Percentiles rank a stretch among this genome's conserved stretches.
Evolutionary conservation across 2,888 invertebrate genomes (phyloP).

Genomic region (Liodrosophila aerea): DNA sequence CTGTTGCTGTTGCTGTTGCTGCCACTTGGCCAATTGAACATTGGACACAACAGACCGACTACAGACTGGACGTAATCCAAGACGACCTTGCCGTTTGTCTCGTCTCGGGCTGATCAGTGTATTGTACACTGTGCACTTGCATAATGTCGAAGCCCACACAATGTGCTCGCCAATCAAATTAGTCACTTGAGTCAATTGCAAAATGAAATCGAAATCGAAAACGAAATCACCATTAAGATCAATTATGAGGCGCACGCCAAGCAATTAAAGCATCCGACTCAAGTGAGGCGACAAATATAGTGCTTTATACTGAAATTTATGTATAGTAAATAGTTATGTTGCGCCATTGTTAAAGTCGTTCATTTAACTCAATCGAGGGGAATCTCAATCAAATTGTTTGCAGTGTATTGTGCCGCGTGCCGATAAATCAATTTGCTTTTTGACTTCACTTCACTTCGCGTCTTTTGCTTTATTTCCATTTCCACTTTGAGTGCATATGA

Average conservation of each 20-base stretch:
- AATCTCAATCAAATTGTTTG: constrained; percentile 51
- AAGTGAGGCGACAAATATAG: constrained; percentile 53
- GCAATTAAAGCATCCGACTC: constrained; percentile 60
- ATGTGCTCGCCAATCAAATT: constrained; percentile 68
- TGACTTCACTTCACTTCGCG: constrained; percentile 4
- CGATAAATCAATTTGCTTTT: constrained; percentile 73
- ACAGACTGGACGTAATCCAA: constrained; percentile 44
- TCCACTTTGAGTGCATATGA: constrained; percentile 59
- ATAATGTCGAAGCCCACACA: constrained; percentile 50
- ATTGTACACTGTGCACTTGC: constrained; percentile 32
- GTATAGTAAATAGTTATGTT: no score
- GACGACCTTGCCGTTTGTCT: constrained; percentile 54
- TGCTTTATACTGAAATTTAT: constrained; percentile 36
- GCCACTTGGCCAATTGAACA: constrained; percentile 38
- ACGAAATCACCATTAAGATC: constrained; percentile 41
- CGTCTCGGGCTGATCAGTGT: constrained; percentile 27
- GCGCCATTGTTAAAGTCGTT: constrained; percentile 60
- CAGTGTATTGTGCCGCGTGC: constrained; percentile 62
- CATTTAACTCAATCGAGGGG: constrained; percentile 68
- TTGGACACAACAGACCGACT: constrained; percentile 11
- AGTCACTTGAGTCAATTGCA: constrained; percentile 60
- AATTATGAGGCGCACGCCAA: constrained; percentile 52
- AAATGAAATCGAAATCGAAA: constrained; percentile 23
- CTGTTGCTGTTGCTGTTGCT: constrained; percentile 1
- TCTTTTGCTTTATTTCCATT: constrained; percentile 49